Evolutionary conservation across 2,113 vertebrate genomes (phyloP), one percentile per base, ranked within the genome.

Genomic region (Maccullochella peelii): DNA sequence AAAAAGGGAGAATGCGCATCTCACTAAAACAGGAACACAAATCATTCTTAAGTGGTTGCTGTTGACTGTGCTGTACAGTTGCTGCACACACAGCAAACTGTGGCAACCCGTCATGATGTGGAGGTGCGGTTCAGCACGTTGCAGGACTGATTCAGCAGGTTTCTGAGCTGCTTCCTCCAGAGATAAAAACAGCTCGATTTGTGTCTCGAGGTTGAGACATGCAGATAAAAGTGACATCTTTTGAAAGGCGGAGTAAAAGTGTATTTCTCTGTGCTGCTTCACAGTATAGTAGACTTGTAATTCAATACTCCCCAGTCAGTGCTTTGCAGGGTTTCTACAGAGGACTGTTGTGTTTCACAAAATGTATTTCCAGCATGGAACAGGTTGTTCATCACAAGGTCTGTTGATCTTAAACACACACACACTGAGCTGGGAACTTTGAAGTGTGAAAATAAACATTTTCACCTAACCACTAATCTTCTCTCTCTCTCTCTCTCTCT

Each of bases 381-480:
- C 92, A 92, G 93, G 91, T 93, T 95, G 92, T 93, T 91, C 93
- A 94, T 92, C 92, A 94, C 91, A 93, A 80, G 91, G 75, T 92
- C 92, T 93, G 92, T 93, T 93, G 94, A 94, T 92, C 87, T 94
- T 90, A 89, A 91, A 92, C 91, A 90, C 91, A 88, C 82, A 87
- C 85, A 93, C 86, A 91, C 86, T 82, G 84, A 83, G 79, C 79
- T 73, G 79, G 87, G 81, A 91, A 93, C 89, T 91, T 88, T 93
- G 91, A 94, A 92, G 94, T 95, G 93, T 96, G 91, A 96, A 96
- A 95, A 94, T 89, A 95, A 96, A 95, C 95, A 95, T 93, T 78
- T 83, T 87, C 80, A 91, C 91, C 87, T 80, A 84, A 92, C 90
- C 92, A 89, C 90, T 93, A 92, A 91, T 94, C 91, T 86, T 77